Base-by-base conservation (phyloP, 2,888 invertebrate genomes). In the Stomorhina lunata region DNA sequence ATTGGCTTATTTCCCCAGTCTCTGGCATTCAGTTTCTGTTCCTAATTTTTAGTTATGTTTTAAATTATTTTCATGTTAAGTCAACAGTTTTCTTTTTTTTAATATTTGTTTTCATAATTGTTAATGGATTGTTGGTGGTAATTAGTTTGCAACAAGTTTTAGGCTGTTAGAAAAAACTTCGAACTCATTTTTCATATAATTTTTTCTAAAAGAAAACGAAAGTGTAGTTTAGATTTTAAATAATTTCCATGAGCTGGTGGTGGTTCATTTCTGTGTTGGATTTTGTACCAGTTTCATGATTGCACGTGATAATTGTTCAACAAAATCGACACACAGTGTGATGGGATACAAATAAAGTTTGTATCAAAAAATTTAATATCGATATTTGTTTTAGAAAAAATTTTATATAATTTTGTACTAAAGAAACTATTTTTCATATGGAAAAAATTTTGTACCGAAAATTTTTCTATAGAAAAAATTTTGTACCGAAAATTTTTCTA, bases 201-300 rank as follows among this genome's bases (percentile, higher is more conserved):
- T 48, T 79, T 80, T 83, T 72, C 75, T 83, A 61, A 85, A 77
- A 48, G 83, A 85, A 85, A 85, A 85, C 63, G 85, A 85, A 85
- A 85, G 84, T 84, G 80, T 53, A 27, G 66, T 57, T 73, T 61
- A n/a, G 53, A 73, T 40, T 63, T 48, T 12, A 9, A 22, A 15
- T 55, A n/a, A n/a, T n/a, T n/a, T n/a, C n/a, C n/a, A n/a, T n/a
- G n/a, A n/a, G n/a, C 71, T 71, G 55, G 73, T 40, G 71, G 72
- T 81, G 65, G 53, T 59, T 75, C 53, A 71, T 77, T 83, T 76
- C 73, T 73, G 81, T 84, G 80, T 81, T 81, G 76, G 83, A 81
- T 86, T 83, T 85, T 86, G 85, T 86, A 85, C 85, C 86, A 86
- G 85, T 85, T 86, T 85, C 85, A 86, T 85, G 86, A 84, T 85